A percentile compares a stretch with the other conserved stretches of the same genome.
phyloP scores from a whole-genome alignment of 2,113 vertebrate species.

The Trematocara unimaculatum region DNA sequence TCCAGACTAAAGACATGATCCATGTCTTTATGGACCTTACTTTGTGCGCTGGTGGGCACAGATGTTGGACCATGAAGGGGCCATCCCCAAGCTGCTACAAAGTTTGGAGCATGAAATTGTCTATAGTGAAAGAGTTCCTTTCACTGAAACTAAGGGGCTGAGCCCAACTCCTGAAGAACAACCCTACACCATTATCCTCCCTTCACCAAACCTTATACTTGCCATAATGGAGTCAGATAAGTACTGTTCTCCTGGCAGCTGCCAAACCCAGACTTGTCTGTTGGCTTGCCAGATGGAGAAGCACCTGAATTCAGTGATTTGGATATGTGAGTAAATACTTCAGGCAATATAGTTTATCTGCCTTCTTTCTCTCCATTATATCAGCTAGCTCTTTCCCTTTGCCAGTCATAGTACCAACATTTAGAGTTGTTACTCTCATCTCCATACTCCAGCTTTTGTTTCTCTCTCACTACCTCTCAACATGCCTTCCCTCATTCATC shows the following conservation, averaged over 20 bases:
- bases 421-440: neutral
- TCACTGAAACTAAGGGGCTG: neutral
- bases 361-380: neutral
- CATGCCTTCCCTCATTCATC: neutral
- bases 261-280: neutral
- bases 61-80: neutral
- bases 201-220: neutral
- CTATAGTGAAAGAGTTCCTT: neutral
- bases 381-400: neutral
- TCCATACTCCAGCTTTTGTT: neutral
- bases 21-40: neutral
- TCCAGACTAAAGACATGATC: neutral
- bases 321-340: neutral
- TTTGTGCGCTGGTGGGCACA: neutral
- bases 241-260: neutral
- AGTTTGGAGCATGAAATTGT: neutral
- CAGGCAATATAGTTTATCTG: neutral
- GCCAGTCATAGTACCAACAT: neutral
- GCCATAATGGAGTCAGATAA: neutral
- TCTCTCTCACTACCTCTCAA: neutral
- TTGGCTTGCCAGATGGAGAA: neutral
- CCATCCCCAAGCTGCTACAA: neutral
- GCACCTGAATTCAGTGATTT: neutral
- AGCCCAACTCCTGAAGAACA: neutral
- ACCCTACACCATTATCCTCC: neutral